A percentile compares a stretch with the other conserved stretches of the same genome.
These are phyloP conservation scores for Paramormyrops kingsleyae DNA, from an alignment of 2,113 vertebrate species.

Conservation along the genomic window DNA sequence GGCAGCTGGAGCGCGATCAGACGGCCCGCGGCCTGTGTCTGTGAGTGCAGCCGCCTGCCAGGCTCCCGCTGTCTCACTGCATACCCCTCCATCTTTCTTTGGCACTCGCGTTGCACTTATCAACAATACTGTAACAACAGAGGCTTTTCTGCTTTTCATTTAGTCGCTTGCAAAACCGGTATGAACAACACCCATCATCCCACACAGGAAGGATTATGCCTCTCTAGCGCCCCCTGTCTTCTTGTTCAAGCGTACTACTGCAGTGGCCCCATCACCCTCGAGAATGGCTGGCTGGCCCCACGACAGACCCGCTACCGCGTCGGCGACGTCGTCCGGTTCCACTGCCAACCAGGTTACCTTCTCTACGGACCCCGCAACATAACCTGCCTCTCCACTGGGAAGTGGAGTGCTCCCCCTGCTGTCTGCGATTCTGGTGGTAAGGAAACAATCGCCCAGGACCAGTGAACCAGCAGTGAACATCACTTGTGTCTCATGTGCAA, in stretches of 20 bases:
- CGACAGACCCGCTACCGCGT: constrained; percentile 2
- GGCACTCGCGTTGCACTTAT: background rate
- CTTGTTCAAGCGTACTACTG: constrained; percentile 2
- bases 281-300: constrained; percentile 20
- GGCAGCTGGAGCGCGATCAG: constrained; percentile 16
- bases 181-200: too few relatives aligned
- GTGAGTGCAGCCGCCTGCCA: background rate
- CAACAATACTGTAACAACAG: background rate
- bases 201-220: too few relatives aligned
- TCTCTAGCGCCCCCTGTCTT: background rate
- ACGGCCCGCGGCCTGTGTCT: constrained; percentile 1
- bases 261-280: constrained; percentile 17
- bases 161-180: background rate
- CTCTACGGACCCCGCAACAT: constrained; percentile 18
- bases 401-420: constrained; percentile 27
- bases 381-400: constrained; percentile 32
- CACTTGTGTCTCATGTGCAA: background rate
- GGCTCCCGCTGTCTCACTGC: background rate
- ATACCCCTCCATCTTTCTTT: background rate
- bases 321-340: constrained; percentile 21
- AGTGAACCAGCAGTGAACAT: too few relatives aligned
- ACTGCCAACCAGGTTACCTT: constrained; percentile 21
- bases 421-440: constrained; percentile 27
- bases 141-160: background rate
- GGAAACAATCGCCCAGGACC: background rate